Percentiles rank a stretch among this genome's conserved stretches.
Conservation (phyloP, 1,140 invertebrate genomes). For the Maniola jurtina region DNA sequence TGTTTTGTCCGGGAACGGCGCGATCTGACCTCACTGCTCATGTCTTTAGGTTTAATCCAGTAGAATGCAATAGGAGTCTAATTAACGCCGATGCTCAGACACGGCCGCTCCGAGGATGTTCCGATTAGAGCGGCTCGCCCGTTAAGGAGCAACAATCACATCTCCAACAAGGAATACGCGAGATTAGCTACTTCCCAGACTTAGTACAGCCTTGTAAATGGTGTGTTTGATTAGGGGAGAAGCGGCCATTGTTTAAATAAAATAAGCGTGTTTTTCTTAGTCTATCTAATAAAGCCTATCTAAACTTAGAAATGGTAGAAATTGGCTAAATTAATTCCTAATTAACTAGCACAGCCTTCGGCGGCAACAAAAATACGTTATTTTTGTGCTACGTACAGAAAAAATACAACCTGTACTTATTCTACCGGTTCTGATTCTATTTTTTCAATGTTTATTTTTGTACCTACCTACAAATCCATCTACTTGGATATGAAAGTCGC, state of each 20-base stretch:
- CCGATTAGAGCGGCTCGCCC: slow-evolving; percentile 55
- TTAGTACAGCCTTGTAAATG: slow-evolving; percentile 24
- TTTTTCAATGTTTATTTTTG: no score
- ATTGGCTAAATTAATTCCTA: no score
- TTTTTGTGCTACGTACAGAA: no score
- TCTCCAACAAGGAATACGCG: slow-evolving; percentile 47
- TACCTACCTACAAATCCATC: no score
- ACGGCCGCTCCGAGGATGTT: slow-evolving; percentile 52
- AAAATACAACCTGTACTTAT: no score
- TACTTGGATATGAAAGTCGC: no score
- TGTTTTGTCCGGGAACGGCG: slow-evolving; percentile 40
- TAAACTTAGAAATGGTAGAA: no score
- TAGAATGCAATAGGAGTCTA: slow-evolving; percentile 48
- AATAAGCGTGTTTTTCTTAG: neutral
- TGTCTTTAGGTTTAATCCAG: slow-evolving; percentile 52
- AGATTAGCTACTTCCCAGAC: slow-evolving; percentile 51
- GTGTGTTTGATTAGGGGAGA: slow-evolving; percentile 22
- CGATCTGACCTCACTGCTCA: slow-evolving; percentile 52
- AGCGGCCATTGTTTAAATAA: slow-evolving; percentile 11
- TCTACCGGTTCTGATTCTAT: no score
- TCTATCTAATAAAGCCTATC: no score
- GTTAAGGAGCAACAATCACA: slow-evolving; percentile 72
- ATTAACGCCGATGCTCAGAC: slow-evolving; percentile 41
- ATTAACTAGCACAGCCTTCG: no score
- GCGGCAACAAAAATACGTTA: no score